A percentile compares a stretch with the other conserved stretches of the same genome.
phyloP scores from a whole-genome alignment of 2,113 vertebrate genomes.

The Sterrhoptilus dennistouni region DNA sequence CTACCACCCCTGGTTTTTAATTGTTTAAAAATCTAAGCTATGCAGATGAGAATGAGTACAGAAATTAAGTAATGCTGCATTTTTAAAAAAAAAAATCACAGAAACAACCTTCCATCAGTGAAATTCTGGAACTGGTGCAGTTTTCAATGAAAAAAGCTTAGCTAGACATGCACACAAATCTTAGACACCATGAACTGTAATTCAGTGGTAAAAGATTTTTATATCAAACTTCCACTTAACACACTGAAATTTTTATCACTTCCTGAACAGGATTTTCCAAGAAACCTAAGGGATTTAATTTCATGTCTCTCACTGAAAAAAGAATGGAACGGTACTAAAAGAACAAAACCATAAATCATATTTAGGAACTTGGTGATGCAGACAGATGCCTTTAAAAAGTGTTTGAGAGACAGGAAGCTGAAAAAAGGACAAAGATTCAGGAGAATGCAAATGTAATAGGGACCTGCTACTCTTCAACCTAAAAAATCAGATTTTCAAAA shows the following conservation, averaged over 20 bases:
- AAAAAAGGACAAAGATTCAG: neutral
- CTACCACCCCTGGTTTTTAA: neutral
- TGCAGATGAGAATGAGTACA: neutral
- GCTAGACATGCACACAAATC: neutral
- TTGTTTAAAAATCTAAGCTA: neutral
- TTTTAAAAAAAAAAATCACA: neutral
- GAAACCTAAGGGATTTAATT: neutral
- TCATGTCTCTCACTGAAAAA: neutral
- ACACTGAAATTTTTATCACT: neutral
- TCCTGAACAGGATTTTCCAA: neutral
- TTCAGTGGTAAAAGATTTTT: neutral
- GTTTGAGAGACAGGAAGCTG: neutral
- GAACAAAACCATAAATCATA: neutral
- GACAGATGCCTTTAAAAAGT: neutral
- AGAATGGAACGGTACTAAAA: neutral
- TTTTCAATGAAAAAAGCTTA: neutral
- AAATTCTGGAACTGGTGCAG: neutral
- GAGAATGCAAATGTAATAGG: neutral
- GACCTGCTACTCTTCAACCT: neutral
- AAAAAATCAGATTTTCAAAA: neutral
- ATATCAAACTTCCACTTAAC: neutral
- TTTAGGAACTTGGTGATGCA: neutral
- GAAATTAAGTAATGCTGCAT: neutral
- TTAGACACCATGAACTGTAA: neutral
- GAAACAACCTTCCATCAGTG: neutral